phyloP scores from a whole-genome alignment of 2,113 vertebrate species.

The Seriola aureovittata region DNA sequence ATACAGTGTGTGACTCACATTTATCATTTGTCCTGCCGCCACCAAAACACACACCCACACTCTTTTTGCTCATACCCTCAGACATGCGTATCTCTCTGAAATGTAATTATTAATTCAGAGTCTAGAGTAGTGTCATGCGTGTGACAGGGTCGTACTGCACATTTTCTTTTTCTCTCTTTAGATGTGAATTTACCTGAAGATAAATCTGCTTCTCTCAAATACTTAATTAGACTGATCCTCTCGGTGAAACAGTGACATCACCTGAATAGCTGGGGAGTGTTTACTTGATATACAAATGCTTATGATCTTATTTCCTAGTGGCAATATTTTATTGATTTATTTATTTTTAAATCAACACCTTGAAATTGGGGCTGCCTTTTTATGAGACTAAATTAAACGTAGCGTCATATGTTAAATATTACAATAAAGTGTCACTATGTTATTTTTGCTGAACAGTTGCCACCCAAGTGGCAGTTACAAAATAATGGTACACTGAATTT shows the following conservation, averaged over 20 bases:
- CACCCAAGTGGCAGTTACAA: neutral
- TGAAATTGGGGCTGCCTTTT: no score
- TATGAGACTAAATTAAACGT: neutral
- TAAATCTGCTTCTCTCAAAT: conserved; percentile 44
- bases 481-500: neutral
- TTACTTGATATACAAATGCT: conserved; percentile 24
- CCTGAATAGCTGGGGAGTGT: neutral
- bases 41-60: neutral
- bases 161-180: conserved; percentile 31
- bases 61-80: conserved; percentile 21
- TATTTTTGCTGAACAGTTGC: neutral
- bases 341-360: no score
- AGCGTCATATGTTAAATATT: neutral
- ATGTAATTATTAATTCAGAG: conserved; percentile 37
- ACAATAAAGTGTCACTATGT: neutral
- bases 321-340: no score
- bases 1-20: conserved; percentile 50
- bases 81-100: neutral
- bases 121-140: conserved; percentile 34
- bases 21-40: conserved; percentile 41
- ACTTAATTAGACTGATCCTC: conserved; percentile 64
- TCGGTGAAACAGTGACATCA: conserved; percentile 41
- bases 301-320: neutral
- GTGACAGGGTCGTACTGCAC: conserved; percentile 28
- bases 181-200: conserved; percentile 47